A percentile compares a stretch with the other conserved stretches of the same genome.
Conservation (phyloP, 2,888 invertebrate genomes). For the Pachydiplax longipennis region DNA sequence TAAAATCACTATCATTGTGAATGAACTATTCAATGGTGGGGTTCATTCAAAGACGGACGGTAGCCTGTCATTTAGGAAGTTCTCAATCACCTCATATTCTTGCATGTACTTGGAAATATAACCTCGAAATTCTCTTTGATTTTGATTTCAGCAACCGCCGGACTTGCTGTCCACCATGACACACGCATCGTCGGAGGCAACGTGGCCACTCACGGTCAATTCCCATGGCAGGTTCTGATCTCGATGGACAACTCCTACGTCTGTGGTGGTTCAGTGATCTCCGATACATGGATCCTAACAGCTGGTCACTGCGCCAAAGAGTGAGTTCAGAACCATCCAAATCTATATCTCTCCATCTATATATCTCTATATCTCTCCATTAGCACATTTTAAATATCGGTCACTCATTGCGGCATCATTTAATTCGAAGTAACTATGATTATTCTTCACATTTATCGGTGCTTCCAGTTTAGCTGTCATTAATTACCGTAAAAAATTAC, state of each 20-base stretch:
- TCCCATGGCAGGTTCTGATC: conserved; percentile 49
- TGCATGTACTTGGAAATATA: background rate
- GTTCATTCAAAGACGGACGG: too few species aligned
- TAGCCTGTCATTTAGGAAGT: too few species aligned
- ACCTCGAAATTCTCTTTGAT: background rate
- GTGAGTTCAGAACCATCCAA: conserved; percentile 47
- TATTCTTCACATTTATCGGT: too few species aligned
- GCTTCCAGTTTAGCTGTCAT: background rate
- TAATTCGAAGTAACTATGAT: too few species aligned
- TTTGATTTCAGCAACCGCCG: background rate
- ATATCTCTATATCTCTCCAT: too few species aligned
- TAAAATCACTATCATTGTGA: too few species aligned
- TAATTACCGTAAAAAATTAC: too few species aligned
- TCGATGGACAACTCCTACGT: conserved; percentile 48
- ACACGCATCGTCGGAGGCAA: background rate
- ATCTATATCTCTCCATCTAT: too few species aligned
- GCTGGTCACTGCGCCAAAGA: conserved; percentile 51
- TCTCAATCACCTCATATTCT: background rate
- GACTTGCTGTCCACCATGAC: background rate
- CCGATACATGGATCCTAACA: conserved; percentile 50
- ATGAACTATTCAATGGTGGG: too few species aligned
- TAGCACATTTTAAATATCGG: too few species aligned
- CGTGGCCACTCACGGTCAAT: conserved; percentile 27
- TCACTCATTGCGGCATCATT: too few species aligned
- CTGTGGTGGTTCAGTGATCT: conserved; percentile 52